Evolutionary conservation across 2,797 vertebrate species (phyloP).

Genomic region (Myotis myotis): DNA sequence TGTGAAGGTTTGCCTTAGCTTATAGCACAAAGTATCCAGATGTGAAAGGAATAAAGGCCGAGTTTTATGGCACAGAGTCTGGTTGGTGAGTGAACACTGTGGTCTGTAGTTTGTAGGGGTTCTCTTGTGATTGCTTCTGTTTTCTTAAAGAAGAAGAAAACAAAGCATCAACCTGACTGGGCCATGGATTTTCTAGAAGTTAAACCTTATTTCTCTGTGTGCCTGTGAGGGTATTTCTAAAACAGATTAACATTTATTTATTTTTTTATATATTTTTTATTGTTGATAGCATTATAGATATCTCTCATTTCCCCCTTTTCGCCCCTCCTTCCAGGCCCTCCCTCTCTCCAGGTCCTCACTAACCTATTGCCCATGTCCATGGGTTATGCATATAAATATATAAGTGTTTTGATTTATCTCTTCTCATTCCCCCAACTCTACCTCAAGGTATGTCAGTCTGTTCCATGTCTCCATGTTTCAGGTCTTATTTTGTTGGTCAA

Average conservation of each 20-base stretch:
- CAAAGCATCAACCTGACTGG: not conserved
- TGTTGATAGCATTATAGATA: too few relatives aligned
- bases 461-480: too few relatives aligned
- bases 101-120: not conserved
- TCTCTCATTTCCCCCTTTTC: too few relatives aligned
- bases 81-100: not conserved
- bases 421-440: too few relatives aligned
- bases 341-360: too few relatives aligned
- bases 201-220: not conserved
- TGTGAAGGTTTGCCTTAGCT: not conserved
- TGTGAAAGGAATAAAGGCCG: not conserved
- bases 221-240: not conserved
- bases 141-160: not conserved
- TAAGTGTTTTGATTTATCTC: too few relatives aligned
- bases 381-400: too few relatives aligned
- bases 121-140: not conserved
- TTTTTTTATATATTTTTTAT: too few relatives aligned
- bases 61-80: not conserved
- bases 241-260: not conserved
- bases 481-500: too few relatives aligned
- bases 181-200: not conserved
- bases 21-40: not conserved
- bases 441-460: too few relatives aligned
- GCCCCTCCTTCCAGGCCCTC: too few relatives aligned
- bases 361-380: too few relatives aligned